These are phyloP conservation scores for Cordilura impudica DNA, from an alignment of 2,888 invertebrate genomes.

Conservation along the genomic window DNA sequence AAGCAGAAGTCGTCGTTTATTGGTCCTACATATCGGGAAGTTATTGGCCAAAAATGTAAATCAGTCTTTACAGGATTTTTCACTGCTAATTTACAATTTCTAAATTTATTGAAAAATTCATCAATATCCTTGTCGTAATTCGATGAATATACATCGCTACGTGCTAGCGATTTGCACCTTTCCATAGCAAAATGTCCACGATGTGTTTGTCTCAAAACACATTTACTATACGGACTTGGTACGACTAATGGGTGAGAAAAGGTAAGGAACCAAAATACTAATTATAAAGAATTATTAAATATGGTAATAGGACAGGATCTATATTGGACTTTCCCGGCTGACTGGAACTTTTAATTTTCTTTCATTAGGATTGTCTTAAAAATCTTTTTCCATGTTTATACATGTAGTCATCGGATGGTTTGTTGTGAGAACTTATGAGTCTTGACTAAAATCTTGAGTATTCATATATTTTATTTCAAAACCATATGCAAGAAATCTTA, in stretches of 20 bases:
- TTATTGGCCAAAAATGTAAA: conserved; percentile 51
- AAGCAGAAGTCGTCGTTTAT: not conserved
- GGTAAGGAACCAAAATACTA: not conserved
- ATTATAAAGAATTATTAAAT: not conserved
- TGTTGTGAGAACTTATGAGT: not conserved
- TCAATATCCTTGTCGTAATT: conserved; percentile 64
- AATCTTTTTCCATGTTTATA: not conserved
- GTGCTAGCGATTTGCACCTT: conserved; percentile 1
- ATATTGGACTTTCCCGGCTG: conserved; percentile 13
- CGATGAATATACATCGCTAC: conserved; percentile 19
- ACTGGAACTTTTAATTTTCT: no score
- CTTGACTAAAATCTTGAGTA: conserved; percentile 1
- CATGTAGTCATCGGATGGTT: conserved; percentile 7
- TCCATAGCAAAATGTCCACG: conserved; percentile 5
- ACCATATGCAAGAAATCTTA: conserved; percentile 65
- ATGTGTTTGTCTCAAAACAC: conserved; percentile 29
- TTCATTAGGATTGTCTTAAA: not conserved
- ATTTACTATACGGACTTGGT: not conserved
- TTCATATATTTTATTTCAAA: conserved; percentile 4
- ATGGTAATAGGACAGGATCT: not conserved
- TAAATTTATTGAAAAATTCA: conserved; percentile 44
- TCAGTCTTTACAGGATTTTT: conserved; percentile 12
- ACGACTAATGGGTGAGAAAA: not conserved
- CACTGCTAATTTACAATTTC: conserved; percentile 5
- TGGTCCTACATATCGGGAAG: conserved; percentile 31